phyloP scores from a whole-genome alignment of 2,113 vertebrate species.

The Coracopsis vasa region DNA sequence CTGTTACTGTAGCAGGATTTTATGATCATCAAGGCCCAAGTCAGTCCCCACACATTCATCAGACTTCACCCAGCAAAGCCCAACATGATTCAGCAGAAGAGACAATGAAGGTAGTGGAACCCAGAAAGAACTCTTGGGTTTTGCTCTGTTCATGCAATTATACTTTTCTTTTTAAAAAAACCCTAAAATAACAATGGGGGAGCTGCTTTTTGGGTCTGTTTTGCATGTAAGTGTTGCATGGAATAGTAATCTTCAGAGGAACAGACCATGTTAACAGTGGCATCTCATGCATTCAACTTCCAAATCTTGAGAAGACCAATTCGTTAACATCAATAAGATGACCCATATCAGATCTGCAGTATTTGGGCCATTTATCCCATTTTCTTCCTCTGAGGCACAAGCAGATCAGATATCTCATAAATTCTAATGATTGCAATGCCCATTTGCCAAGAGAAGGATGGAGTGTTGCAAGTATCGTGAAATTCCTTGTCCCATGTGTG shows the following conservation, averaged over 20 bases:
- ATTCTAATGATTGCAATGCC: not conserved
- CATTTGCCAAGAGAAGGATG: not conserved
- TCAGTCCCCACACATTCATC: not conserved
- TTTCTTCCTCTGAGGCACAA: not conserved
- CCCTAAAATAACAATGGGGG: not conserved
- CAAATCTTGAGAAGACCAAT: not conserved
- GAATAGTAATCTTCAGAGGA: not conserved
- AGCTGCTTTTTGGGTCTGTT: not conserved
- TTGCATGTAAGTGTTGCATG: not conserved
- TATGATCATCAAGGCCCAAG: not conserved
- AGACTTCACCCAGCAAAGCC: not conserved
- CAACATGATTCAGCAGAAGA: accelerated
- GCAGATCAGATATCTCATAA: not conserved
- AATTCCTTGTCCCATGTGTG: not conserved
- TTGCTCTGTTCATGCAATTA: not conserved
- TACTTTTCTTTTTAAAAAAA: not conserved
- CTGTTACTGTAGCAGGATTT: not conserved
- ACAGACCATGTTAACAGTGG: not conserved
- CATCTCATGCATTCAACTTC: not conserved
- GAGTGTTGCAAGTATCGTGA: not conserved
- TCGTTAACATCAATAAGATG: not conserved
- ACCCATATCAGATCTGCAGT: not conserved
- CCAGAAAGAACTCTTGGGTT: not conserved
- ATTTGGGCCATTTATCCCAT: not conserved
- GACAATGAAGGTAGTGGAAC: not conserved